Conservation (phyloP, 2,888 invertebrate species). For the Lepidocyrtoides sp. region DNA sequence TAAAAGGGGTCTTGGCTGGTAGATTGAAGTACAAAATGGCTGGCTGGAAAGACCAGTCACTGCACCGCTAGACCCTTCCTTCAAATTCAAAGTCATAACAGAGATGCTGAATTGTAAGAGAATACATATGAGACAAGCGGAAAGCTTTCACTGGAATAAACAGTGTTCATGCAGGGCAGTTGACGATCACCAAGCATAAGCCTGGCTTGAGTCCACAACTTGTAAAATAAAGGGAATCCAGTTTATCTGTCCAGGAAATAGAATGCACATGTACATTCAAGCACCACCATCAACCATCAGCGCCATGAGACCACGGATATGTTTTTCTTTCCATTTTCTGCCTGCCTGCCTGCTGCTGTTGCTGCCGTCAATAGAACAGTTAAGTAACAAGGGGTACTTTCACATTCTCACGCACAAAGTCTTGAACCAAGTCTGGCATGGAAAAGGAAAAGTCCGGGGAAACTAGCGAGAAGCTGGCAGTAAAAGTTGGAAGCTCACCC, state of each 20-base stretch:
- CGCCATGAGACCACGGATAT: not conserved
- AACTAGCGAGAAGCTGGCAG: conserved; percentile 26
- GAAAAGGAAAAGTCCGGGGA: conserved; percentile 11
- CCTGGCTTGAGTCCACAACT: not conserved
- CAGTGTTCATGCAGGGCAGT: conserved; percentile 25
- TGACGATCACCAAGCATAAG: conserved; percentile 66
- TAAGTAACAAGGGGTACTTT: not conserved
- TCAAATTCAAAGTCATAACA: not conserved
- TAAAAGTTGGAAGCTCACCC: conserved; percentile 65
- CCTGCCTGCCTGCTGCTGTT: no score
- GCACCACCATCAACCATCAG: not conserved
- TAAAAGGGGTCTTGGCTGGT: not conserved
- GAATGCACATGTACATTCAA: not conserved
- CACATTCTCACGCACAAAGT: not conserved
- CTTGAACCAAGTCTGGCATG: not conserved
- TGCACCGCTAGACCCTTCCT: not conserved
- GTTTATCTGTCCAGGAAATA: conserved; percentile 1
- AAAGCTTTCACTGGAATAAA: conserved; percentile 2
- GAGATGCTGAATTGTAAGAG: not conserved
- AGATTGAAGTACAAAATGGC: conserved; percentile 35
- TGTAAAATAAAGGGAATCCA: conserved; percentile 18
- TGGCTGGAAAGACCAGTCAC: not conserved
- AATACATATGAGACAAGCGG: not conserved
- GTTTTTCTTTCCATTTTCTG: not conserved
- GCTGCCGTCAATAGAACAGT: conserved; percentile 13